Evolutionary conservation across 2,113 vertebrate species (phyloP), one percentile per base, ranked within the genome.

Genomic region (Heterotis niloticus): DNA sequence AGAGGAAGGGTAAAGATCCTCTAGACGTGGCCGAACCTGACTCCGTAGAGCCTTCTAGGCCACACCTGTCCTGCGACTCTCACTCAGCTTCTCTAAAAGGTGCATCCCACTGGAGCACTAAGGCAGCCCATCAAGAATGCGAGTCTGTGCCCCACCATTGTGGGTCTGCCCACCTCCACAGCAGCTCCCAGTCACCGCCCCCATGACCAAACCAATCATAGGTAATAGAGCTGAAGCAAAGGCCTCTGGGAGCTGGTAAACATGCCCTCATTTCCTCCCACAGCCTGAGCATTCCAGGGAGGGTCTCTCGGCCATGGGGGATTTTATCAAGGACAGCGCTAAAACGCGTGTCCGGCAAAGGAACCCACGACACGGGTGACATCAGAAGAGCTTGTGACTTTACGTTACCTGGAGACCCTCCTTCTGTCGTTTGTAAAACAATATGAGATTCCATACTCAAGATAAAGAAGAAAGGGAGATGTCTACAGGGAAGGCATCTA

Each of bases 141-240:
- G 94, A 95, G 93, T 94, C 90, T 93, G 94, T 95, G 96, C 94
- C 95, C 93, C 96, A 94, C 96, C 95, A 97, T 97, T 98, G 96
- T 94, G 95, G 96, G 95, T 96, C 96, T 96, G 95, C 93, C 95
- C 93, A 94, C 94, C 96, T 98, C 95, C 95, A 95, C 91, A 91
- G 90, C 91, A 92, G 92, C 93, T 97, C 95, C 95, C 95, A 95
- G 94, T 95, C 95, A 95, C 95, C 95, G 93, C 71, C 54, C 29
- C 71, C 71, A 1, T 20, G 71, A 98, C 97, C 95, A 95, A 94
- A 94, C 95, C 96, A 94, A 91, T 96, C 97, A 97, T 95, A 96
- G 96, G 96, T 97, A 97, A 98, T 97, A 97, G 95, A 98, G 96
- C 94, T 96, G 95, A 96, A 97, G 97, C 96, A 94, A 96, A 95